Evolutionary conservation across 1,140 invertebrate genomes (phyloP), one percentile per base, ranked within the genome.

Genomic region (Papilio glaucus): DNA sequence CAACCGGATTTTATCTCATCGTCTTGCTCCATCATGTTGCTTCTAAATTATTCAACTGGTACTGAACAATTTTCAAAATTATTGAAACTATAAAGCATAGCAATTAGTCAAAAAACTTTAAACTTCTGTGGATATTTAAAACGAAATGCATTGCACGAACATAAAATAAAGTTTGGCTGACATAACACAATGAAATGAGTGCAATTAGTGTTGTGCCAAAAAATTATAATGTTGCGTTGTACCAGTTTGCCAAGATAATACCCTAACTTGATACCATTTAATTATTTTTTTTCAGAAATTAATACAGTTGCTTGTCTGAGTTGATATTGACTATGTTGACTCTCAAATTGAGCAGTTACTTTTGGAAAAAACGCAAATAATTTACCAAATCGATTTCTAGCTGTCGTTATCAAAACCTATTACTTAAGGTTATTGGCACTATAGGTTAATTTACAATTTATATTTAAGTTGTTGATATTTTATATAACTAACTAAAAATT

Each of bases 1-100:
- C 94, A 94, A 79, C 96, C 96, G 86, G 95, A 94, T 84, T 95
- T 94, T 53, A 95, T 88, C 80, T 95, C 94, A 74, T 95, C 94
- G 88, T 96, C 95, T 75, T 93, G 92, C 81, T 96, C 95, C 95
- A 96, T 96, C 67, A 79, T 91, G 71, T 41, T 53, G 67, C 33
- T 60, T 71, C 7, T 26, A 18, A 69, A 69, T 68, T 49, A 69
- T 18, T 69, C 10, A 15, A 26, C 26, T 29, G 18, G 8, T n/a
- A 33, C 8, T 10, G 29, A 69, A 69, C 24, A 49, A 49, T 69
- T 18, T 69, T 53, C 4, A 69, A 49, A 72, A 72, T 9, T 9
- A 71, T 60, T 76, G 71, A 41, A 74, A 72, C 67, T 49, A 69
- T 71, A 67, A 60, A 77, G 77, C 78, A 84, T 81, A 78, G 71